These are phyloP conservation scores for Neotoma lepida DNA, from an alignment of 2,113 vertebrate species.

Conservation along the genomic window DNA sequence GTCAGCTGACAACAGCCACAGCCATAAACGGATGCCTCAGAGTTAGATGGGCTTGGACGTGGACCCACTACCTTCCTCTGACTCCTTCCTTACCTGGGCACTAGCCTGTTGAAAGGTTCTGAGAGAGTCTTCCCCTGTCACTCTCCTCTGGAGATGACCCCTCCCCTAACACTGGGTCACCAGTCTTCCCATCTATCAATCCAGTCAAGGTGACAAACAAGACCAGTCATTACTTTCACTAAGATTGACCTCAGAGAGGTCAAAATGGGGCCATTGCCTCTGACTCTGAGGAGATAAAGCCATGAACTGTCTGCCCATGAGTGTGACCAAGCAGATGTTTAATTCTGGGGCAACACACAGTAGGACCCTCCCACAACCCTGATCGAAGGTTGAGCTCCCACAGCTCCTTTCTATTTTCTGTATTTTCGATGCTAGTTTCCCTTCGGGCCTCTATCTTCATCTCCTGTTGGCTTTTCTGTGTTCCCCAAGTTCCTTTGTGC, in stretches of 20 bases:
- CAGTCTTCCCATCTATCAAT: not conserved
- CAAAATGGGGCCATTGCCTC: not conserved
- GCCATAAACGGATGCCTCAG: not conserved
- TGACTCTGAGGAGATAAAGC: not conserved
- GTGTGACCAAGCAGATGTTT: not conserved
- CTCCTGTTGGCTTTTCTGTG: not conserved
- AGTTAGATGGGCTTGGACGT: not conserved
- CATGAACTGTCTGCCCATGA: fast-evolving
- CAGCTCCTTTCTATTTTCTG: not conserved
- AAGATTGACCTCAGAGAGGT: not conserved
- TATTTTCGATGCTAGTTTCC: not conserved
- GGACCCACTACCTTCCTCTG: not conserved
- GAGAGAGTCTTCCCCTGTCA: not conserved
- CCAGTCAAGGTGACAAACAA: not conserved
- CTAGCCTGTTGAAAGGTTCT: not conserved
- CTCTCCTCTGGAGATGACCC: not conserved
- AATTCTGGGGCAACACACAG: not conserved
- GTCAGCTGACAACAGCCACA: not conserved
- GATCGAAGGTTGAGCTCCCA: not conserved
- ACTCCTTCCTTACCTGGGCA: not conserved
- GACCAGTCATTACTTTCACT: not conserved
- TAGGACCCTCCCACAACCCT: not conserved
- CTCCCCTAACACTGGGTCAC: not conserved
- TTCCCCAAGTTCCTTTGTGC: not conserved
- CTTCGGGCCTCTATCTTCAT: not conserved